Base-by-base conservation (phyloP, 2,888 invertebrate species). In the Tricholauxania praeusta region DNA sequence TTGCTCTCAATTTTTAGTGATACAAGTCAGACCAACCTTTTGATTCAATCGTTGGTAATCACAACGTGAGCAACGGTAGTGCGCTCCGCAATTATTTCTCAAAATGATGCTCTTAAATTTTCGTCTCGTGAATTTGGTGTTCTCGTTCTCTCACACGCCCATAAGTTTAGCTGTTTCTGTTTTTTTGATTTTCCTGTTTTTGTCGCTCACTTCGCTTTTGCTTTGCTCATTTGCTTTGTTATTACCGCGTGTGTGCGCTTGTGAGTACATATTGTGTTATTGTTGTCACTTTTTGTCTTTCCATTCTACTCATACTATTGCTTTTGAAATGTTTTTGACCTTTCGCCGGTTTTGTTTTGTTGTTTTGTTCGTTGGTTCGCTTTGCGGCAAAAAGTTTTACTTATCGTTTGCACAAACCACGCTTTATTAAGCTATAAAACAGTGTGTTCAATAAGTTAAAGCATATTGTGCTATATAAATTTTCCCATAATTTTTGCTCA, bases 131-230 rank as follows among this genome's bases (percentile, higher is more conserved):
- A n/a, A 22, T 22, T 52, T 15, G 39, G 15, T 47, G 49, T 32
- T 17, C 39, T 39, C 48, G 49, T 19, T 47, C 12, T 17, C n/a
- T 39, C 63, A 49, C 48, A 47, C 48, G 17, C 17, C 14, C 22
- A 48, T 39, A 39, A 39, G 39, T 48, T 28, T 2, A 28, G 3
- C 3, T 28, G 28, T 28, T 67, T 67, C 67, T 55, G 67, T 57
- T 57, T 47, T 67, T 67, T 48, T 8, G 51, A 15, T 48, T 67
- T 67, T 19, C 48, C 22, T 67, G 67, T 67, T 67, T 67, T 67
- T 67, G 57, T 67, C 67, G 67, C 67, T 67, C 67, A 39, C 47
- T 67, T 57, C 57, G 67, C 22, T 22, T 39, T 39, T 15, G 66
- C 66, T 53, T 17, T 53, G 32, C 53, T 28, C 28, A 10, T 53